These are phyloP conservation scores for Leistus spinibarbis DNA, from an alignment of 2,888 invertebrate species.

Conservation along the genomic window DNA sequence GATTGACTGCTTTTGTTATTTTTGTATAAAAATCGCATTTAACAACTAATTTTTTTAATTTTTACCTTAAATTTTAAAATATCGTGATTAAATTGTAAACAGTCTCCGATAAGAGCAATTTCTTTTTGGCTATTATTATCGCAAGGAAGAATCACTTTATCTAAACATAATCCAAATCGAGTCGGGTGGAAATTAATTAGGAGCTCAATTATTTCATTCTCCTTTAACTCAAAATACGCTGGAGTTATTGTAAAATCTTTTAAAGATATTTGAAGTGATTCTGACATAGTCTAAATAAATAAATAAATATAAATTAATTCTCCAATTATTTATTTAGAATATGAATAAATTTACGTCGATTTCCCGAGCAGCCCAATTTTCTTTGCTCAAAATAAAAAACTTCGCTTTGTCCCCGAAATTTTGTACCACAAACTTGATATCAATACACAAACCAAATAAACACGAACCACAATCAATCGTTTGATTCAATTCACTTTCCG, in stretches of 20 bases:
- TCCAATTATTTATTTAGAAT: not conserved
- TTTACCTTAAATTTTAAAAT: slow-evolving; percentile 43
- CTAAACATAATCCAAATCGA: slow-evolving; percentile 53
- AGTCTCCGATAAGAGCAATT: slow-evolving; percentile 58
- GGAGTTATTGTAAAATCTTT: slow-evolving; percentile 55
- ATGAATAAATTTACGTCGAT: slow-evolving; percentile 50
- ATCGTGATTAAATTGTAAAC: slow-evolving; percentile 51
- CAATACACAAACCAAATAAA: slow-evolving; percentile 53
- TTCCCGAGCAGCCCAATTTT: slow-evolving; percentile 55
- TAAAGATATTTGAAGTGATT: slow-evolving; percentile 43
- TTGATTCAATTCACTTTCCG: slow-evolving; percentile 46
- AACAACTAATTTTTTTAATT: not conserved
- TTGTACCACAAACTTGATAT: slow-evolving; percentile 49
- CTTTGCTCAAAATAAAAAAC: slow-evolving; percentile 58
- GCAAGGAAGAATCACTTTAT: slow-evolving; percentile 55
- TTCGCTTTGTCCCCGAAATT: slow-evolving; percentile 54
- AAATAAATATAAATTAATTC: slow-evolving; percentile 2
- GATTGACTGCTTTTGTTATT: no score
- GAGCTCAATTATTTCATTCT: slow-evolving; percentile 53
- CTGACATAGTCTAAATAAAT: slow-evolving; percentile 47
- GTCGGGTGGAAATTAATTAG: slow-evolving; percentile 54
- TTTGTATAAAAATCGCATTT: no score
- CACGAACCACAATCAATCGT: slow-evolving; percentile 57
- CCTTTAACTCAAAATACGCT: slow-evolving; percentile 53
- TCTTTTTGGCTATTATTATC: slow-evolving; percentile 55